Evolutionary conservation across 2,113 vertebrate species (phyloP), one percentile per base, ranked within the genome.

Genomic region (Hippocampus comes): DNA sequence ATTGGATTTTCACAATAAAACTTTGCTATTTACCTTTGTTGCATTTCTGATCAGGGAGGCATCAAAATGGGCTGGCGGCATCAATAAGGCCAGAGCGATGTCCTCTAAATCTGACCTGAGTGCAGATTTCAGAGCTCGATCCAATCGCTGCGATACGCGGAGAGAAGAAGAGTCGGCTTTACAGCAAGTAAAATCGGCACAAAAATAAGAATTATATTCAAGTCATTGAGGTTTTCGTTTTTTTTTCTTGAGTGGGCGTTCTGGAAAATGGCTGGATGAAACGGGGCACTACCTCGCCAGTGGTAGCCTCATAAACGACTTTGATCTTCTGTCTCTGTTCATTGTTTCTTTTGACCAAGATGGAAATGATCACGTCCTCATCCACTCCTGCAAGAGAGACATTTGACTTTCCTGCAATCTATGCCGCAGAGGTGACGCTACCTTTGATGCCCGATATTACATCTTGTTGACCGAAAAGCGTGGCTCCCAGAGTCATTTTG

Each of bases 321-420:
- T 95, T 95, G 82, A 98, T 96, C 80, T 94, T 92, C 66, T 98
- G 96, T 23, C 95, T 93, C 80, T 99, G 95, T 10, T 87, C 87
- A 15, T 95, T 97, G 84, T 46, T 95, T 81, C 95, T 94, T 81
- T 92, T 95, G 63, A 93, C 95, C 66, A 97, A 71, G 38, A 97
- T 86, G 5, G 93, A 91, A 65, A 95, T 92, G 73, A 98, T 96
- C 55, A 91, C 93, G 2, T 91, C 93, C 91, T 96, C 93, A 79
- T 97, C 94, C 74, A 97, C 95, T 41, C 91, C 96, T 98, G 81
- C 5, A 10, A 67, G 18, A 7, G 48, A 80, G 30, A 77, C 27
- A 25, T 2, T 9, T 2, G 27, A n/a, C 9, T 59, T 25, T 5
- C 60, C 53, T 56, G 21, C 27, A 66, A 67, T 46, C 9, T 20